Evolutionary conservation across 2,888 invertebrate genomes (phyloP).

Genomic region (Camptogramma bilineatum): DNA sequence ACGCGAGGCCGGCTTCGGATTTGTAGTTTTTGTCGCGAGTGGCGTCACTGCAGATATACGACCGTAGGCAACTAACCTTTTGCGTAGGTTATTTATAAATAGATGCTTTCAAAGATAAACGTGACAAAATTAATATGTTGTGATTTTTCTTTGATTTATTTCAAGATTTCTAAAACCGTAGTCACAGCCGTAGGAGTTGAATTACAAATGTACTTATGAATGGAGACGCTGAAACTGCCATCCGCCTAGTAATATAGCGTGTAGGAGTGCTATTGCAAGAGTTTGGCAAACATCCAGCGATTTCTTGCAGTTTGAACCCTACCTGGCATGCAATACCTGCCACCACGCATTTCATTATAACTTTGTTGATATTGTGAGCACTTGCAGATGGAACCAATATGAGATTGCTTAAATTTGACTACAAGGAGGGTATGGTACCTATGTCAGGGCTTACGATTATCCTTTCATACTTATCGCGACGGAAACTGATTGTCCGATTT

Average conservation of each 20-base stretch:
- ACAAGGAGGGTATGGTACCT: background rate
- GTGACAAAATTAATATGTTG: constrained; percentile 5
- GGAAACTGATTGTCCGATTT: background rate
- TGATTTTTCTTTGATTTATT: constrained; percentile 1
- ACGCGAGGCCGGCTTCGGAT: constrained; percentile 28
- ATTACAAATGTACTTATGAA: constrained; percentile 14
- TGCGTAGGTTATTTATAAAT: constrained; percentile 10
- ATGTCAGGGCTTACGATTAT: background rate
- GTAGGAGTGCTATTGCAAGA: constrained; percentile 17
- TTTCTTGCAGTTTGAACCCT: constrained; percentile 26
- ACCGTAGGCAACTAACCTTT: constrained; percentile 21
- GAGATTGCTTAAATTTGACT: background rate
- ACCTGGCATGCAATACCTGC: constrained; percentile 22
- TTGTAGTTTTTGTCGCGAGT: constrained; percentile 29
- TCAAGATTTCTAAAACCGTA: background rate
- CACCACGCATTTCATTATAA: constrained; percentile 18
- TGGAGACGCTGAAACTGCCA: constrained; percentile 7
- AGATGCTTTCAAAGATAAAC: constrained; percentile 11
- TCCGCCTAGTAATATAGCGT: background rate
- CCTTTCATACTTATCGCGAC: too few species aligned
- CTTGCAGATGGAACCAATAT: constrained; percentile 5
- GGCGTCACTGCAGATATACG: constrained; percentile 20
- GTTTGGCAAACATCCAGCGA: constrained; percentile 28
- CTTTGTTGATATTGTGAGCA: constrained; percentile 14
- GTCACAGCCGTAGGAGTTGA: background rate